Conservation (phyloP, 2,888 invertebrate species). For the Gymnocheta viridis region DNA sequence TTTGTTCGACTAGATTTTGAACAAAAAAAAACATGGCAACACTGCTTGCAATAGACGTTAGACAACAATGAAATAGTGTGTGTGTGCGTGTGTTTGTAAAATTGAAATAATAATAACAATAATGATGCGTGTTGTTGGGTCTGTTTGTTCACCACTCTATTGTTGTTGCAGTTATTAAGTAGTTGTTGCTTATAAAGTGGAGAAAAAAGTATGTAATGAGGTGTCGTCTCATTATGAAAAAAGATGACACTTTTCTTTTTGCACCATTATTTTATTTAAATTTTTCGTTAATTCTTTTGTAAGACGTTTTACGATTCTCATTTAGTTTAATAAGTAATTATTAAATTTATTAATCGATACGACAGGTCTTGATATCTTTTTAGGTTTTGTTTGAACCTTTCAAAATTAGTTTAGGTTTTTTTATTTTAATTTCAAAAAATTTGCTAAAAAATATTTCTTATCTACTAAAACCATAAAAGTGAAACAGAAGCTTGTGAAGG, state of each 20-base stretch:
- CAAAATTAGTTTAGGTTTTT: background rate
- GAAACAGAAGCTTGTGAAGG: conserved; percentile 41
- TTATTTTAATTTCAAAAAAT: too few species aligned
- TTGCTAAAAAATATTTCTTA: too few species aligned
- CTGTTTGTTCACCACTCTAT: background rate
- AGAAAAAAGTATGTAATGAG: conserved; percentile 47
- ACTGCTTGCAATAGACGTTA: too few species aligned
- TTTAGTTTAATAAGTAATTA: background rate
- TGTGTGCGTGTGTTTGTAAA: background rate
- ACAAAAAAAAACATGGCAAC: too few species aligned
- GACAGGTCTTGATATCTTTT: background rate
- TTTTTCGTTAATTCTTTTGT: too few species aligned
- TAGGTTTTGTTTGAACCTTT: background rate
- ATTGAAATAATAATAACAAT: background rate
- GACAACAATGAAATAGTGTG: too few species aligned
- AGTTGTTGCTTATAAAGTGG: conserved; percentile 27
- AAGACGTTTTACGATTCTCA: background rate
- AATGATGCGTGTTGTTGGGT: background rate
- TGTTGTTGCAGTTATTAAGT: conserved; percentile 37
- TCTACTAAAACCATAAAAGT: too few species aligned
- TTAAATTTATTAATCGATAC: too few species aligned
- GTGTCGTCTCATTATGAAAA: conserved; percentile 57
- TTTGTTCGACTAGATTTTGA: too few species aligned
- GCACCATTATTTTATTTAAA: background rate
- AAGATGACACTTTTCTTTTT: conserved; percentile 55